Evolutionary conservation across 2,797 vertebrate genomes (phyloP), one percentile per base, ranked within the genome.

Genomic region (Scolopax rusticola): DNA sequence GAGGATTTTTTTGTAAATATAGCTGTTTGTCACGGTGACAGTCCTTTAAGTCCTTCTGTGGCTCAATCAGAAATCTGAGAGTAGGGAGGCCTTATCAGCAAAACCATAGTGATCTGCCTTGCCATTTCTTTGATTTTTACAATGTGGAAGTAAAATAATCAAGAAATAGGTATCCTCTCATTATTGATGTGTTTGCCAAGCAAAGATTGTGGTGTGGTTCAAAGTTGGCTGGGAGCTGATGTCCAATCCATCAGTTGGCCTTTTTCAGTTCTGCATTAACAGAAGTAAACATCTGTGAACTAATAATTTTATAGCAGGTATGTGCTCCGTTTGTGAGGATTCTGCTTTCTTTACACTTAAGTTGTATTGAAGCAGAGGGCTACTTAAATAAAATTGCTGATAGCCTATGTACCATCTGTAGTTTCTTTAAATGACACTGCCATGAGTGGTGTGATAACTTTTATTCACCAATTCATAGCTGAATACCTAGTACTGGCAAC

Each of bases 281-380:
- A 57, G 36, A 90, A 45, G 38, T 56, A 74, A 73, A 50, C 8
- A 9, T 61, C 41, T 43, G 7, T 73, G 60, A 84, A 25, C 7
- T 67, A 32, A 21, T 70, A 67, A 87, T 67, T 77, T n/a, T 51
- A 36, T 36, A 30, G 68, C 38, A 27, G 0, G 0, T 53, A 3
- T 21, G 14, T 80, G 60, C 60, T 80, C n/a, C 8, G 10, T 0
- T 87, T 84, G 15, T n/a, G 20, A 41, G 28, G 24, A 56, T 92
- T 92, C 24, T 78, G 32, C 40, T 14, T 61, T 51, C 3, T 77
- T 71, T 65, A 25, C 18, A 32, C 57, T 80, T 57, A 12, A 64
- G 70, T 41, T 87, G 30, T 40, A 51, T 9, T 60, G 75, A 69
- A 77, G 32, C 51, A 82, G 56, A 84, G 51, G 27, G 69, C 15